Conservation (phyloP, 2,113 vertebrate species). For the Numida meleagris region DNA sequence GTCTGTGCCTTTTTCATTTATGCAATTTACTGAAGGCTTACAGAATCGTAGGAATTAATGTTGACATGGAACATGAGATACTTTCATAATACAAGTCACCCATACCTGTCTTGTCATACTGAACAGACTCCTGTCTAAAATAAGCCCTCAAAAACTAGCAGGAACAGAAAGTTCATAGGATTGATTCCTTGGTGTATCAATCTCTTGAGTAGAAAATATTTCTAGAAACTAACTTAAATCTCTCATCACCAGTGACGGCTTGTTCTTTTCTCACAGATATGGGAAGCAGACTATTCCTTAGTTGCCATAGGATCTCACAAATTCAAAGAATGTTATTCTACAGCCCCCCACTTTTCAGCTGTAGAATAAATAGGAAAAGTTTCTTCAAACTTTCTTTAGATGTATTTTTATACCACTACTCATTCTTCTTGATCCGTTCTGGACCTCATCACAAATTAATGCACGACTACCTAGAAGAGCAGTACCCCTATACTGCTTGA, state of each 20-base stretch:
- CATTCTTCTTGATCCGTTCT: neutral
- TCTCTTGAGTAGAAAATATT: neutral
- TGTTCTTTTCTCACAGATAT: neutral
- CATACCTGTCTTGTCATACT: neutral
- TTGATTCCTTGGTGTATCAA: neutral
- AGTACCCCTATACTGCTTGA: neutral
- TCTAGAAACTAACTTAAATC: neutral
- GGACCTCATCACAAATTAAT: neutral
- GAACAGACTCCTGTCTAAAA: neutral
- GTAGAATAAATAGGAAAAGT: neutral
- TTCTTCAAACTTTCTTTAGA: neutral
- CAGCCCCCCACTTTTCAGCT: neutral
- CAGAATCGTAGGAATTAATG: neutral
- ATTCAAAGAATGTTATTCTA: neutral
- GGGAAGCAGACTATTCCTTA: neutral
- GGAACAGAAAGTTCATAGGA: neutral
- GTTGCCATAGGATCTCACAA: neutral
- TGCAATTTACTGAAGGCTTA: neutral
- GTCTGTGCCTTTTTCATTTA: neutral
- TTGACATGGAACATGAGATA: neutral
- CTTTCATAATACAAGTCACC: neutral
- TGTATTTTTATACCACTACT: neutral
- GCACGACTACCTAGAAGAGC: fast-evolving
- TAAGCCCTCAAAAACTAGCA: neutral
- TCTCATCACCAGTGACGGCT: neutral